These are phyloP conservation scores for Pelobates cultripes DNA, from an alignment of 2,797 vertebrate genomes.

Conservation along the genomic window DNA sequence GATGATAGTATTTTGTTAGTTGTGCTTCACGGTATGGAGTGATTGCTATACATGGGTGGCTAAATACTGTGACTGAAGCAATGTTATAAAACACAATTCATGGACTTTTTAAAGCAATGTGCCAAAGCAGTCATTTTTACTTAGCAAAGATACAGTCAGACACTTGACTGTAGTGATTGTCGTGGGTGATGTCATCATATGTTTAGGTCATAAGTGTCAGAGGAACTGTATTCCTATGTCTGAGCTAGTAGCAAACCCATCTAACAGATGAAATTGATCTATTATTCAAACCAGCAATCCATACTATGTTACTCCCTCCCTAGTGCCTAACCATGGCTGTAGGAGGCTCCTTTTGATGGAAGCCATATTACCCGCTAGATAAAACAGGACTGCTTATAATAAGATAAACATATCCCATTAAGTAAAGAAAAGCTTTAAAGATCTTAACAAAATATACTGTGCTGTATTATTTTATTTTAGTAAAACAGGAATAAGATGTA, in stretches of 20 bases:
- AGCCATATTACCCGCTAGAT: background rate
- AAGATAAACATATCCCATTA: background rate
- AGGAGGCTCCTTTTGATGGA: background rate
- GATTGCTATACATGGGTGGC: no score
- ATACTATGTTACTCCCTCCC: background rate
- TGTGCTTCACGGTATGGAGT: no score
- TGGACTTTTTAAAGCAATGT: no score
- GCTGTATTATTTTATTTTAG: background rate
- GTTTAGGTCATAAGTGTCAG: no score
- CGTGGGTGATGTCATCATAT: no score
- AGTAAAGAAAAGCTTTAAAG: background rate
- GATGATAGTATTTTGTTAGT: no score
- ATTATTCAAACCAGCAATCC: background rate
- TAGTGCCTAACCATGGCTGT: background rate
- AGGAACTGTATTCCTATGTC: no score
- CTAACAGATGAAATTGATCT: background rate
- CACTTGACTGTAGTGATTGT: background rate
- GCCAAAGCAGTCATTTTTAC: no score
- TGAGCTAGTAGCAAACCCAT: background rate
- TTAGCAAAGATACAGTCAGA: background rate
- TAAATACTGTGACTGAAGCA: no score
- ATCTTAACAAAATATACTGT: background rate
- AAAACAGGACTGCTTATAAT: background rate
- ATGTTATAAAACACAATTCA: no score
- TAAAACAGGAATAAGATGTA: background rate